Conservation (phyloP, 2,888 invertebrate genomes). For the Perizoma affinitatum region DNA sequence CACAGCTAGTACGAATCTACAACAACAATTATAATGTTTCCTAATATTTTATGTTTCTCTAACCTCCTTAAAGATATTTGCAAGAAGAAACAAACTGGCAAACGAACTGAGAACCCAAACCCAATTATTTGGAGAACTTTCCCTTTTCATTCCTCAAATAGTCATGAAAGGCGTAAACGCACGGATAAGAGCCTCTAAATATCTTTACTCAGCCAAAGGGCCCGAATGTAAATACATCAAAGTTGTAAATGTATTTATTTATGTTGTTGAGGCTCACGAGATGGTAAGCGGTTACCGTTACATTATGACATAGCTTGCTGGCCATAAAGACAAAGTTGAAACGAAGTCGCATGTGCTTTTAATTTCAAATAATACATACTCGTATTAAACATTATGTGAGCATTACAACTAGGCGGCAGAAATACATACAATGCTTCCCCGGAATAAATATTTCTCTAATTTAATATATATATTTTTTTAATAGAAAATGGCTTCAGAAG, state of each 20-base stretch:
- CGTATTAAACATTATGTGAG: too few species aligned
- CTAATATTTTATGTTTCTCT: constrained; percentile 10
- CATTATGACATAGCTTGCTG: too few species aligned
- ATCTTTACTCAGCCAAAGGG: constrained; percentile 9
- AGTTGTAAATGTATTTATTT: too few species aligned
- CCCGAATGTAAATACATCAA: not conserved
- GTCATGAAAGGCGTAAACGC: constrained; percentile 7
- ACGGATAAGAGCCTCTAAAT: constrained; percentile 2
- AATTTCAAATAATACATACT: too few species aligned
- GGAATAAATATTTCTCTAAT: too few species aligned
- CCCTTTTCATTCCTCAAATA: constrained; percentile 20
- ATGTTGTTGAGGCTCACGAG: too few species aligned
- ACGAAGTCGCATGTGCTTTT: too few species aligned
- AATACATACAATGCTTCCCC: too few species aligned
- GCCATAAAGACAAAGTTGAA: too few species aligned
- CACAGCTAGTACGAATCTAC: too few species aligned
- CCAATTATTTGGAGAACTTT: constrained; percentile 26
- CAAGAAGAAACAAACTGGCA: constrained; percentile 22
- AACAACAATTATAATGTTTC: not conserved
- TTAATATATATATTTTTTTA: not conserved
- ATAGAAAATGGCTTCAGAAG: not conserved
- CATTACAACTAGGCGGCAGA: too few species aligned
- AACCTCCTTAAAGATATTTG: constrained; percentile 12
- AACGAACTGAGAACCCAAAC: constrained; percentile 21
- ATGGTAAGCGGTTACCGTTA: too few species aligned